Evolutionary conservation across 2,113 vertebrate species (phyloP).

Genomic region (Silurus meridionalis): DNA sequence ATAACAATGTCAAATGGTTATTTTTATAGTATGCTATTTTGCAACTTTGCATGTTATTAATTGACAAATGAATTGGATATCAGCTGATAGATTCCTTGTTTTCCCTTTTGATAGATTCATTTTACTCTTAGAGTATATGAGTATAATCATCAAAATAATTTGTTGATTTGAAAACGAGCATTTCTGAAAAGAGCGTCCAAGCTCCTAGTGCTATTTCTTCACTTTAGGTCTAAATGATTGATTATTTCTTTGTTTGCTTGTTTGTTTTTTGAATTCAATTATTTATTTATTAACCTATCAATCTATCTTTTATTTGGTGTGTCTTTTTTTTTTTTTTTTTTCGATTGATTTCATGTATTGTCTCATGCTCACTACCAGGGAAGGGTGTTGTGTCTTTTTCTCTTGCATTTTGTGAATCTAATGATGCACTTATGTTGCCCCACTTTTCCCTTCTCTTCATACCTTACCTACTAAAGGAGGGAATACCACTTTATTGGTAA

Average conservation of each 20-base stretch:
- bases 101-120: neutral
- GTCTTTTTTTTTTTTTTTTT: neutral
- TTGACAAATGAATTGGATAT: neutral
- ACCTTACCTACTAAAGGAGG: slow-evolving; percentile 99
- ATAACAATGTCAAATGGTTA: neutral
- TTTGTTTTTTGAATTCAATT: neutral
- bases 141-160: slow-evolving; percentile 10
- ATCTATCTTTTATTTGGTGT: slow-evolving; percentile 36
- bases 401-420: slow-evolving; percentile 99
- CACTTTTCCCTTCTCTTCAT: slow-evolving; percentile 99
- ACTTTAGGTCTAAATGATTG: slow-evolving; percentile 42
- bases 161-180: slow-evolving; percentile 22
- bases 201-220: slow-evolving; percentile 8
- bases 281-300: neutral
- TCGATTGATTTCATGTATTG: slow-evolving; percentile 73
- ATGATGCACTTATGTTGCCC: slow-evolving; percentile 99
- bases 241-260: slow-evolving; percentile 67
- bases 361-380: slow-evolving; percentile 81
- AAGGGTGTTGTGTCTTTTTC: slow-evolving; percentile 98
- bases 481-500: slow-evolving; percentile 99
- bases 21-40: neutral
- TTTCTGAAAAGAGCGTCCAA: slow-evolving; percentile 53
- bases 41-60: neutral
- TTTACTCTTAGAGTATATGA: neutral
- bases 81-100: neutral